These are phyloP conservation scores for Chironomus tepperi DNA, from an alignment of 1,140 invertebrate genomes.

Conservation along the genomic window DNA sequence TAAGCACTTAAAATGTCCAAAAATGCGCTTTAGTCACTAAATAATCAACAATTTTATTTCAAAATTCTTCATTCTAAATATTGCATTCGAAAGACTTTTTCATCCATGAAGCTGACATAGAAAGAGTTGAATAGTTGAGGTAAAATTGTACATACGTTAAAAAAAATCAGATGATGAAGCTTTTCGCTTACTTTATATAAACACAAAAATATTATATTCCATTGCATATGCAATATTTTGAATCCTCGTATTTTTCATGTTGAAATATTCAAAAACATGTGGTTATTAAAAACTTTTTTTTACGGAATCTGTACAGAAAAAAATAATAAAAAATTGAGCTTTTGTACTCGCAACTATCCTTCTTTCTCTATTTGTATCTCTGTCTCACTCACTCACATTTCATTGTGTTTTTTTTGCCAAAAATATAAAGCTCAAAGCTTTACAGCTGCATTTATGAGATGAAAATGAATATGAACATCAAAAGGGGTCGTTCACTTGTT, in stretches of 20 bases:
- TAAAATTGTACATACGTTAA: background rate
- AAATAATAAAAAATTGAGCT: background rate
- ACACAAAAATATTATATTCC: background rate
- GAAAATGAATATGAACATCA: too few species aligned
- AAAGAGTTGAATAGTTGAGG: background rate
- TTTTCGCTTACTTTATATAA: background rate
- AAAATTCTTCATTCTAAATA: too few species aligned
- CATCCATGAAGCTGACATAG: background rate
- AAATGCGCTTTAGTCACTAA: too few species aligned
- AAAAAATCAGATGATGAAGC: background rate
- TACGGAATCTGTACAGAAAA: background rate
- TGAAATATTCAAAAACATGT: background rate
- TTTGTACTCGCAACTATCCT: background rate
- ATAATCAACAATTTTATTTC: too few species aligned
- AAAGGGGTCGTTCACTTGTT: too few species aligned
- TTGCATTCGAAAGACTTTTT: background rate
- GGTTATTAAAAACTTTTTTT: conserved; percentile 1
- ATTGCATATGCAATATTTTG: background rate
- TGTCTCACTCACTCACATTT: background rate
- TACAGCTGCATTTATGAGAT: background rate
- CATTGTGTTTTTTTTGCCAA: background rate
- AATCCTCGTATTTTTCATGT: background rate
- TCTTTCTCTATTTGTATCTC: too few species aligned
- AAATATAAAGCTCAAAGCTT: conserved; percentile 1
- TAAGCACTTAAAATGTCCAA: too few species aligned